Conservation (phyloP, 1,140 invertebrate species). For the Micrasema longulum region DNA sequence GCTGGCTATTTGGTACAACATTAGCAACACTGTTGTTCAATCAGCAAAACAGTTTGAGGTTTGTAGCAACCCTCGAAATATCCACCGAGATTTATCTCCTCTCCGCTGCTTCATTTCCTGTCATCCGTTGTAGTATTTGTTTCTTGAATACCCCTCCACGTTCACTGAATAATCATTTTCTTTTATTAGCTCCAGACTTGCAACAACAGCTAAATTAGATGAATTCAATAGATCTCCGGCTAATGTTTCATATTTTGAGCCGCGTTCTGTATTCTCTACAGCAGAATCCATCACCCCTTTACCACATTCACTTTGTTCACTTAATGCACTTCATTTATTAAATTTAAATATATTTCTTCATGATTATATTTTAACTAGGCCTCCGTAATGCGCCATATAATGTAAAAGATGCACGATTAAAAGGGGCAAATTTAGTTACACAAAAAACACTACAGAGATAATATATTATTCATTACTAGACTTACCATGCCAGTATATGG, state of each 20-base stretch:
- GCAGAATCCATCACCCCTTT: not conserved
- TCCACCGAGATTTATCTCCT: conserved; percentile 39
- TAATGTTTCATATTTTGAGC: not conserved
- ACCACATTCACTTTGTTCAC: not conserved
- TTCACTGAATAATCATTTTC: conserved; percentile 52
- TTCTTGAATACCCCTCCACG: conserved; percentile 36
- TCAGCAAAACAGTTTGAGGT: no score
- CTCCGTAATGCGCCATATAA: no score
- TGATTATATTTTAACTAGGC: no score
- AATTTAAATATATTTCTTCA: no score
- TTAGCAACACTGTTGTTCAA: no score
- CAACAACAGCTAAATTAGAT: conserved; percentile 53
- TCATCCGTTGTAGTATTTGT: conserved; percentile 50
- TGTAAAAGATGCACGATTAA: no score
- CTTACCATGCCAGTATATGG: no score
- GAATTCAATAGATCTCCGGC: conserved; percentile 46
- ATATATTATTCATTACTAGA: no score
- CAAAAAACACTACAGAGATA: no score
- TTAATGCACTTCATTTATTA: no score
- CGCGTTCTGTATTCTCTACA: not conserved
- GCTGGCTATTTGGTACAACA: no score
- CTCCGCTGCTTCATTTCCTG: conserved; percentile 43
- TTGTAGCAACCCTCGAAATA: conserved; percentile 20
- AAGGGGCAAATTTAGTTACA: no score
- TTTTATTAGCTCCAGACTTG: conserved; percentile 50